Evolutionary conservation across 2,888 invertebrate species (phyloP).

Genomic region (Scaptomyza parva): DNA sequence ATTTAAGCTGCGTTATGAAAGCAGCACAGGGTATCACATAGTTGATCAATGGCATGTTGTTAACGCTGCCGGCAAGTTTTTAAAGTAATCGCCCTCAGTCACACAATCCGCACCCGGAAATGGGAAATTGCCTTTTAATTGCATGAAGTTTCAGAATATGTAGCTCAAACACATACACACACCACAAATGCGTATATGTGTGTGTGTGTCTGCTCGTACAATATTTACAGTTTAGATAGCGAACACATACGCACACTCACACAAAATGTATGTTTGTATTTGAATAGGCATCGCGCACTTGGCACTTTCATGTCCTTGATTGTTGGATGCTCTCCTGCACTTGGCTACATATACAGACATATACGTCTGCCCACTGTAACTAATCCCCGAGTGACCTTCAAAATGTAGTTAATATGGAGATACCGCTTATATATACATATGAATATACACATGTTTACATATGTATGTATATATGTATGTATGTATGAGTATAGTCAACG

Average conservation of each 20-base stretch:
- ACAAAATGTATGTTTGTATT: neutral
- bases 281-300: conserved; percentile 15
- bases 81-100: conserved; percentile 57
- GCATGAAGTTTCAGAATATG: conserved; percentile 50
- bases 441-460: neutral
- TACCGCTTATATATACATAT: neutral
- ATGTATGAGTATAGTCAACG: conserved; percentile 9
- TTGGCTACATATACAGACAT: conserved; percentile 43
- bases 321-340: conserved; percentile 44
- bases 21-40: conserved; percentile 8
- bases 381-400: conserved; percentile 61
- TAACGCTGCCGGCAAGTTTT: conserved; percentile 2
- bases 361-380: conserved; percentile 37
- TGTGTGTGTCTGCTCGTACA: conserved; percentile 25
- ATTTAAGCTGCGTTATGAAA: too few relatives aligned
- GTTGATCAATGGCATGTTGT: neutral
- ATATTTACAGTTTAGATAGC: conserved; percentile 62
- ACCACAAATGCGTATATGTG: neutral
- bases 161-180: conserved; percentile 13
- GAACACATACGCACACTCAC: conserved; percentile 7
- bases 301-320: conserved; percentile 58
- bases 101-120: conserved; percentile 47
- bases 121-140: conserved; percentile 72
- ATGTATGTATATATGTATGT: neutral
- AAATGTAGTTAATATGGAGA: conserved; percentile 34